Base-by-base conservation (phyloP, 2,113 vertebrate genomes). In the Herpailurus yagouaroundi region DNA sequence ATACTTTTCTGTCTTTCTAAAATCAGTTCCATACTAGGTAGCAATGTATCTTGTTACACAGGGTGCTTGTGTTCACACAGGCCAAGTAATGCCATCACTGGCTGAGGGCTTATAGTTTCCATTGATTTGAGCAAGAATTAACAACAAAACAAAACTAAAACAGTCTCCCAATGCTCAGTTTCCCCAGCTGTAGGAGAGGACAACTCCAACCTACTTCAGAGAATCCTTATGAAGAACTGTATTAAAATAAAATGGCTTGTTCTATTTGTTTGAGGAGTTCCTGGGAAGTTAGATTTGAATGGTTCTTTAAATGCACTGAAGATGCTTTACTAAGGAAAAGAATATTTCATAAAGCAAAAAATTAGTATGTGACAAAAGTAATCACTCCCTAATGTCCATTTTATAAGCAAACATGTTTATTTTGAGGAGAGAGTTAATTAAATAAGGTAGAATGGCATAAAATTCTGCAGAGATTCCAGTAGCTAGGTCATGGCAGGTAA, bases 21-120 rank as follows among this genome's bases (percentile, higher is more conserved):
- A 97, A 96, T 90, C 83, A 97, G 60, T 91, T 97, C 94, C 96
- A 94, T 90, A 66, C 33, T 86, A 83, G n/a, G 89, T 55, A 92
- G 86, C 33, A 16, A 16, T 57, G 1, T 92, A 96, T 93, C 91
- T 63, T 84, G 57, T 92, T 96, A 92, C 92, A 81, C 7, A 89
- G 74, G 82, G 45, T 71, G 31, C 79, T 86, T 18, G 23, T 31
- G 66, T 90, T 38, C 77, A 33, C 31, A 82, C 18, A 87, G n/a
- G 80, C 71, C 93, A 89, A 73, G 73, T 2, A 29, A 92, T 87
- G 50, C 29, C 36, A 19, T 95, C n/a, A n/a, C 18, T 88, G 91
- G 29, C 69, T 60, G 41, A 91, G 12, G 27, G 68, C 15, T 96
- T 93, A 73, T 57, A 57, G 41, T 93, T 96, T 92, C 74, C n/a